Evolutionary conservation across 2,888 invertebrate species (phyloP).

Genomic region (Sisyra nigra): DNA sequence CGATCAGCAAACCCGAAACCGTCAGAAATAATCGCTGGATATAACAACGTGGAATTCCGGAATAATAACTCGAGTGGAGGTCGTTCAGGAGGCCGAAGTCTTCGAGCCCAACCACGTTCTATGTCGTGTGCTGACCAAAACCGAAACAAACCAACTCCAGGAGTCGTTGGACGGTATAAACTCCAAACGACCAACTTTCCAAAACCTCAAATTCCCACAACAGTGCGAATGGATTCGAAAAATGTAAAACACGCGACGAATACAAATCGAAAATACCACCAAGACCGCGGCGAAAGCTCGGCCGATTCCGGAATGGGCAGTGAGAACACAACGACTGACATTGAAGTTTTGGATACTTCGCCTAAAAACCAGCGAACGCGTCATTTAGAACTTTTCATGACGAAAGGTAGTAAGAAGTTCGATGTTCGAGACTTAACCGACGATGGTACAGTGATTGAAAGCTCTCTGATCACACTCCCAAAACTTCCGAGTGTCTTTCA

Average conservation of each 20-base stretch:
- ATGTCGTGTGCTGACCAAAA: slow-evolving; percentile 1
- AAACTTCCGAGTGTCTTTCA: slow-evolving; percentile 36
- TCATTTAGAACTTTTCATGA: slow-evolving; percentile 57
- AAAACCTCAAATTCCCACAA: slow-evolving; percentile 51
- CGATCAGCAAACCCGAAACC: slow-evolving; percentile 38
- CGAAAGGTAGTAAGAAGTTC: slow-evolving; percentile 49
- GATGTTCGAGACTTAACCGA: slow-evolving; percentile 53
- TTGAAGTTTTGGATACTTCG: slow-evolving; percentile 24
- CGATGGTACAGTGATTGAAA: slow-evolving; percentile 41
- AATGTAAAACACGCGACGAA: slow-evolving; percentile 57
- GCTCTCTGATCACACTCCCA: slow-evolving; percentile 45
- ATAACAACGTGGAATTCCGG: slow-evolving; percentile 60
- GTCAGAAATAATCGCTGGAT: slow-evolving; percentile 39
- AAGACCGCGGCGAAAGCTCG: slow-evolving; percentile 20
- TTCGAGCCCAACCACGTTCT: neutral
- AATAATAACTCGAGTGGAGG: slow-evolving; percentile 25
- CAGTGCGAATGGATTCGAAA: slow-evolving; percentile 43
- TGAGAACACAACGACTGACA: slow-evolving; percentile 17
- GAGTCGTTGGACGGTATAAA: slow-evolving; percentile 38
- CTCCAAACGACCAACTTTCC: slow-evolving; percentile 58
- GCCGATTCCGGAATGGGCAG: slow-evolving; percentile 43
- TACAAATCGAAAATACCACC: slow-evolving; percentile 43
- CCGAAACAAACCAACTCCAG: slow-evolving; percentile 13
- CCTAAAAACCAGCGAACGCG: slow-evolving; percentile 36
- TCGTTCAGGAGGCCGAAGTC: slow-evolving; percentile 14